Percentiles rank a stretch among this genome's conserved stretches.
Evolutionary conservation across 2,888 invertebrate genomes (phyloP).

Genomic region (Panopea generosa): DNA sequence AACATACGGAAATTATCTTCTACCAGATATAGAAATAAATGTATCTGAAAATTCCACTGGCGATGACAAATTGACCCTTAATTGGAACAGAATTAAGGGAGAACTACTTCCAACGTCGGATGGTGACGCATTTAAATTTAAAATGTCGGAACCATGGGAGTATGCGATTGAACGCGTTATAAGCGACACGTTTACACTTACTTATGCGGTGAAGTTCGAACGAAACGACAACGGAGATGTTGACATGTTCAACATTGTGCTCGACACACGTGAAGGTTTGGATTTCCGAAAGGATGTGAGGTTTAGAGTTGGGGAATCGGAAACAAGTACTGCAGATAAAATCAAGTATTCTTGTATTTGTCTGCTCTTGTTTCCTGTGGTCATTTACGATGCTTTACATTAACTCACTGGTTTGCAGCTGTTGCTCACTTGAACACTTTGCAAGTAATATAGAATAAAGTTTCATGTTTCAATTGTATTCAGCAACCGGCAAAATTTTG

Average conservation of each 20-base stretch:
- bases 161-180: slow-evolving; percentile 33
- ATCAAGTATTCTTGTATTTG: too few relatives aligned
- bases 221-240: slow-evolving; percentile 2
- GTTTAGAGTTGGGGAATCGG: slow-evolving; percentile 1
- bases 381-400: too few relatives aligned
- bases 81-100: slow-evolving; percentile 52
- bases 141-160: slow-evolving; percentile 54
- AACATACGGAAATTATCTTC: slow-evolving; percentile 40
- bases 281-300: slow-evolving; percentile 14
- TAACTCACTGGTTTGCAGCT: too few relatives aligned
- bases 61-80: slow-evolving; percentile 10
- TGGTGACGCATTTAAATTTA: slow-evolving; percentile 25
- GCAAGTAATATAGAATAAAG: too few relatives aligned
- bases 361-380: too few relatives aligned
- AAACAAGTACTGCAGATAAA: too few relatives aligned
- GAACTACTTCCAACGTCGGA: slow-evolving; percentile 30
- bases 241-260: slow-evolving; percentile 17
- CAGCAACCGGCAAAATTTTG: too few relatives aligned
- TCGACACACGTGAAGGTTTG: slow-evolving; percentile 6
- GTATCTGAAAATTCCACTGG: background rate
- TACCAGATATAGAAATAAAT: slow-evolving; percentile 44
- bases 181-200: slow-evolving; percentile 12
- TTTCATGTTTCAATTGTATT: too few relatives aligned
- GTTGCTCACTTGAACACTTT: too few relatives aligned
- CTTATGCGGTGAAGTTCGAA: slow-evolving; percentile 23